A percentile compares a stretch with the other conserved stretches of the same genome.
phyloP scores from a whole-genome alignment of 2,888 invertebrate genomes.

The Phymatocera aterrima region DNA sequence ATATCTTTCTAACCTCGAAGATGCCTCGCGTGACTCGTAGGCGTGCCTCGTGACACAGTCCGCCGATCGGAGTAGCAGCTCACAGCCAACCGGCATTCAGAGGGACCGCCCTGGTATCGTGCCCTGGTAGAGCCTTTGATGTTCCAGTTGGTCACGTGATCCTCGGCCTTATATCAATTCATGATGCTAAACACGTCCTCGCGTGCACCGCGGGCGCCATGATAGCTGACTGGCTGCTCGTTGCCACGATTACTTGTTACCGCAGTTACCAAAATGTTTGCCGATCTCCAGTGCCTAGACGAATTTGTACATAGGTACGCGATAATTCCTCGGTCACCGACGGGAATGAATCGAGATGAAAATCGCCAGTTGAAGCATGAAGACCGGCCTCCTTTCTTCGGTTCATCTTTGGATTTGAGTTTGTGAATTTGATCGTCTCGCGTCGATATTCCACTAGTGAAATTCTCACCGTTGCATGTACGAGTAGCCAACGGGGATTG shows the following conservation, averaged over 20 bases:
- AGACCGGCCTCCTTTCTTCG: too few species aligned
- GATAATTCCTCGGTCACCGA: neutral
- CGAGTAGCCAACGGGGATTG: neutral
- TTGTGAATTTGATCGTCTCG: neutral
- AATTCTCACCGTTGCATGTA: neutral
- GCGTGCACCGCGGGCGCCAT: constrained; percentile 61
- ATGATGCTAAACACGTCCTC: constrained; percentile 69
- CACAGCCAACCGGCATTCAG: constrained; percentile 68
- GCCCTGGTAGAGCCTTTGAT: constrained; percentile 63
- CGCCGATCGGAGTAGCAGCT: constrained; percentile 57
- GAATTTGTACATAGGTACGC: neutral
- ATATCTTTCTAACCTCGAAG: constrained; percentile 38
- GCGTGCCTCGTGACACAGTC: constrained; percentile 70
- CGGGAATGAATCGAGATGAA: neutral
- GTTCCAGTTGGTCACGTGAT: constrained; percentile 66
- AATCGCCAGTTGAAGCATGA: neutral
- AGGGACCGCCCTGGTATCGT: constrained; percentile 59
- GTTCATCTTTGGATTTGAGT: neutral
- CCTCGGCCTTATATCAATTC: constrained; percentile 64
- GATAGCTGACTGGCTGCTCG: constrained; percentile 24
- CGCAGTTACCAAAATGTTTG: neutral
- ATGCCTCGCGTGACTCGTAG: constrained; percentile 69
- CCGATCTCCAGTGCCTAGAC: too few species aligned
- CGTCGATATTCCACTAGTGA: neutral
- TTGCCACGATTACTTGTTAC: constrained; percentile 34